phyloP scores from a whole-genome alignment of 2,113 vertebrate genomes.

The Plestiodon gilberti region DNA sequence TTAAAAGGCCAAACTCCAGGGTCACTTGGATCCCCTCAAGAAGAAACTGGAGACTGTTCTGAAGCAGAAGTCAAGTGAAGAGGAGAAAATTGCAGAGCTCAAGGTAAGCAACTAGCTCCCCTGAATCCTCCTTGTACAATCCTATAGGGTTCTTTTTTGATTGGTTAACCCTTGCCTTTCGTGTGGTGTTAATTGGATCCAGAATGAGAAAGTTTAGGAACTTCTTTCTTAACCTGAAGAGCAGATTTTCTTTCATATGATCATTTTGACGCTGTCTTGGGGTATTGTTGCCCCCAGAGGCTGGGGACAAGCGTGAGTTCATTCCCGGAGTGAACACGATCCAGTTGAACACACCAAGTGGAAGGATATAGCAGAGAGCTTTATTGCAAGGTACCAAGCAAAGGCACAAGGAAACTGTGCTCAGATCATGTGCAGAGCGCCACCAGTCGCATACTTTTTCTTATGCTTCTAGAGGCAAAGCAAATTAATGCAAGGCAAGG shows the following conservation, averaged over 20 bases:
- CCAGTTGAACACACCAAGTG: too few relatives aligned
- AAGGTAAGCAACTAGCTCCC: conserved; percentile 54
- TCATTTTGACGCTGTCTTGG: background rate
- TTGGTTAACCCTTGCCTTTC: background rate
- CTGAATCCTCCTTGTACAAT: background rate
- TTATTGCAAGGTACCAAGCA: too few relatives aligned
- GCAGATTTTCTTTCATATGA: background rate
- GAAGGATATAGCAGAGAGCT: too few relatives aligned
- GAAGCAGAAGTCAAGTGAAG: conserved; percentile 75
- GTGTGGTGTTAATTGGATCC: background rate
- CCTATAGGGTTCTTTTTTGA: background rate
- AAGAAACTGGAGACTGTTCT: conserved; percentile 74
- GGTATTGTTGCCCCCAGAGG: too few relatives aligned
- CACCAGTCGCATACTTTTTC: too few relatives aligned
- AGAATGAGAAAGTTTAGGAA: background rate
- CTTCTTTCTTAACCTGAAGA: background rate
- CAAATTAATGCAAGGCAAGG: too few relatives aligned
- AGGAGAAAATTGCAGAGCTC: conserved; percentile 72
- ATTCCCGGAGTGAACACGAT: too few relatives aligned
- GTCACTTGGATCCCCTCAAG: conserved; percentile 73
- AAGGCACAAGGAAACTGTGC: too few relatives aligned
- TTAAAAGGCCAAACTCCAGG: conserved; percentile 73
- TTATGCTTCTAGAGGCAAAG: too few relatives aligned
- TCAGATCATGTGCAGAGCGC: too few relatives aligned
- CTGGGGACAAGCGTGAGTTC: too few relatives aligned